These are phyloP conservation scores for Trididemnum miniatum DNA, from an alignment of 23 tunicate genomes.

Conservation along the genomic window DNA sequence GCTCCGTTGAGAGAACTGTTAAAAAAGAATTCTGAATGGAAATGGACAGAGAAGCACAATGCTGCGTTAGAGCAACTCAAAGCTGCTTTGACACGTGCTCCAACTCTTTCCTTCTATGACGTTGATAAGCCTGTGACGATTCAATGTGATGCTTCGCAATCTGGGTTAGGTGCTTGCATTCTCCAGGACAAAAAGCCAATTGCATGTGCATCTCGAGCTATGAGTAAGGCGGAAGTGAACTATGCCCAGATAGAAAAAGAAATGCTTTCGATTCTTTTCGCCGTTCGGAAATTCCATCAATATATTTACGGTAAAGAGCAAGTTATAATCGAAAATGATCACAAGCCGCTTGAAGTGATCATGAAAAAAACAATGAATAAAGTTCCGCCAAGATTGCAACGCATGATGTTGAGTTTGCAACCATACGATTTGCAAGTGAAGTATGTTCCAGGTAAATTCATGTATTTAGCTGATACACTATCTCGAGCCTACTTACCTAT, in stretches of 20 bases:
- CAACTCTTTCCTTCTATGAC: not conserved
- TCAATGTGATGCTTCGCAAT: conserved; percentile 32
- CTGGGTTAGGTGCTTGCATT: conserved; percentile 28
- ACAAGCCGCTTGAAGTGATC: conserved; percentile 48
- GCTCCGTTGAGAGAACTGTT: conserved; percentile 25
- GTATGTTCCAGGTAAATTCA: conserved; percentile 19
- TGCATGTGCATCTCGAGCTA: conserved; percentile 34
- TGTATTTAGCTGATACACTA: conserved; percentile 52
- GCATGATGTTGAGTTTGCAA: conserved; percentile 45
- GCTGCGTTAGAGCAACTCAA: conserved; percentile 14
- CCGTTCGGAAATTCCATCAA: conserved; percentile 31
- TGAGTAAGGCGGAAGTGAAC: conserved; percentile 29
- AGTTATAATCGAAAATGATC: conserved; percentile 29
- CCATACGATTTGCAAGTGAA: conserved; percentile 34
- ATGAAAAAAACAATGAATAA: conserved; percentile 27
- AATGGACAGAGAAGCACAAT: conserved; percentile 16
- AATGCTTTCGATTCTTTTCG: conserved; percentile 36
- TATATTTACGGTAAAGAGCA: not conserved
- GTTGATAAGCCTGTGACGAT: conserved; percentile 26
- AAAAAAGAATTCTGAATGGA: conserved; percentile 6
- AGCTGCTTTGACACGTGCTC: not conserved
- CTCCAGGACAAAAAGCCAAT: conserved; percentile 21
- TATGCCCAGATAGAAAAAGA: conserved; percentile 49
- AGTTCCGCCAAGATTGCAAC: conserved; percentile 44
- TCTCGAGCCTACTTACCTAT: conserved; percentile 35